These are phyloP conservation scores for Xanthorhoe designata DNA, from an alignment of 2,888 invertebrate genomes.

Conservation along the genomic window DNA sequence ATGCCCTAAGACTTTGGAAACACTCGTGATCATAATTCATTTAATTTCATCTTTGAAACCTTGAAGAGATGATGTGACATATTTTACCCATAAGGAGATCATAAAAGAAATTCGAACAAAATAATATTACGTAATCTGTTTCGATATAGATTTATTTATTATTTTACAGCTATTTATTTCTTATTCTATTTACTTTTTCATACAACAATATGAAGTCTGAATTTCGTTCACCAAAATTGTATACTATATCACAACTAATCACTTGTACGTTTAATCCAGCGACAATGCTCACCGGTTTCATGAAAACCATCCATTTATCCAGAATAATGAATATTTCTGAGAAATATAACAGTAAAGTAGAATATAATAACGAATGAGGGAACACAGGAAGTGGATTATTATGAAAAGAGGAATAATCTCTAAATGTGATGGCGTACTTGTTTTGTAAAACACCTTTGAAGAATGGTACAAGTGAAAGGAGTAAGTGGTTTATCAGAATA, in stretches of 20 bases:
- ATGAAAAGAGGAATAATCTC: slow-evolving; percentile 45
- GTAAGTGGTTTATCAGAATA: slow-evolving; percentile 3
- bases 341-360: not conserved
- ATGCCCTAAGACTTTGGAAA: too few relatives aligned
- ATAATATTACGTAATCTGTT: too few relatives aligned
- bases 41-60: too few relatives aligned
- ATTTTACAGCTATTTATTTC: too few relatives aligned
- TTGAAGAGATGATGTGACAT: too few relatives aligned
- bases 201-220: too few relatives aligned
- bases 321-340: slow-evolving; percentile 1
- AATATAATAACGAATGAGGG: slow-evolving; percentile 3
- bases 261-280: not conserved
- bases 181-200: too few relatives aligned
- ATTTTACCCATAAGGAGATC: too few relatives aligned
- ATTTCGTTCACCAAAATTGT: too few relatives aligned
- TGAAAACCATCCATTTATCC: not conserved
- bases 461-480: slow-evolving; percentile 6
- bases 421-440: slow-evolving; percentile 43
- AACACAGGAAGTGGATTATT: slow-evolving; percentile 28
- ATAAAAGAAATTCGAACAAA: too few relatives aligned
- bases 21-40: too few relatives aligned
- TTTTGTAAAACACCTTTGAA: slow-evolving; percentile 39
- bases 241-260: not conserved
- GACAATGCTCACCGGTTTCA: not conserved
- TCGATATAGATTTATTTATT: too few relatives aligned